These are phyloP conservation scores for Anthoptus insignis DNA, from an alignment of 2,888 invertebrate genomes.

Conservation along the genomic window DNA sequence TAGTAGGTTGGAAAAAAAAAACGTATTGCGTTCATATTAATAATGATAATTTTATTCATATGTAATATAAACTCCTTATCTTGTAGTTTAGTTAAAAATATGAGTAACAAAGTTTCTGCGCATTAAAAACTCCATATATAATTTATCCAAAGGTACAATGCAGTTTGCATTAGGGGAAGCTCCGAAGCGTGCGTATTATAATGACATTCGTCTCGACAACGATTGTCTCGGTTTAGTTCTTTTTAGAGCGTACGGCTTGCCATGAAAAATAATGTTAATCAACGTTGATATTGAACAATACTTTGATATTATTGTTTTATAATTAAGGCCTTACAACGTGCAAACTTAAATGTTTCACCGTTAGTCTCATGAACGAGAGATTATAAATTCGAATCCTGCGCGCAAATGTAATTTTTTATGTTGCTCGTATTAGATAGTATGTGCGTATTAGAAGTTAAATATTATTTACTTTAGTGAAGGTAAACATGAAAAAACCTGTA, in stretches of 20 bases:
- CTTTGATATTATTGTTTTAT: constrained; percentile 12
- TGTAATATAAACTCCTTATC: background rate
- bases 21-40: too few species aligned
- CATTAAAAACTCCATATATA: constrained; percentile 30
- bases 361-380: too few species aligned
- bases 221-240: constrained; percentile 31
- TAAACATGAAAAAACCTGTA: too few species aligned
- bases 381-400: too few species aligned
- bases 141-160: constrained; percentile 25
- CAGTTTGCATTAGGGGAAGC: constrained; percentile 34
- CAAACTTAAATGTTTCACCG: too few species aligned
- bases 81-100: constrained; percentile 12
- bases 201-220: constrained; percentile 33
- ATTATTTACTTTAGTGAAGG: too few species aligned
- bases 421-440: too few species aligned
- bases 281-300: constrained; percentile 28
- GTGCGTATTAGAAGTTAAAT: too few species aligned
- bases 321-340: too few species aligned
- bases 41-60: too few species aligned
- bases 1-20: too few species aligned
- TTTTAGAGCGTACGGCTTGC: constrained; percentile 22
- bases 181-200: constrained; percentile 34
- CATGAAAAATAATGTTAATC: constrained; percentile 34
- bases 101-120: constrained; percentile 12
- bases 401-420: too few species aligned